Conservation (phyloP, 2,888 invertebrate species). For the Tyria jacobaeae region DNA sequence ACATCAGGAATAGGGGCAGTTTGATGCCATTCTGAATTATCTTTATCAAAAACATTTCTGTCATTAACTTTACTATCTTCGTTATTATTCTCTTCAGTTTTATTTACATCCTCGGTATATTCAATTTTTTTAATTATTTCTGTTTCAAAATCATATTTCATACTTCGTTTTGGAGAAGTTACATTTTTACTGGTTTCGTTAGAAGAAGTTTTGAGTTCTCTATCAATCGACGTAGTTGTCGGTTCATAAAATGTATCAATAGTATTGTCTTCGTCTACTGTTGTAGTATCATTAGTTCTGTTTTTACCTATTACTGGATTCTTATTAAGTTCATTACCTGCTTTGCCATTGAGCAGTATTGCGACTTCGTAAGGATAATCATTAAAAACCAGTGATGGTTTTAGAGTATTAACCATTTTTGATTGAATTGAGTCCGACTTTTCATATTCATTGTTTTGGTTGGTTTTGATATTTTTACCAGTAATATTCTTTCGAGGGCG, state of each 20-base stretch:
- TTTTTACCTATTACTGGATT: neutral
- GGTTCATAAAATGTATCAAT: neutral
- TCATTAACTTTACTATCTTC: constrained; percentile 25
- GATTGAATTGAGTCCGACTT: constrained; percentile 47
- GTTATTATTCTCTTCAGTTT: constrained; percentile 40
- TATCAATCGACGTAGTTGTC: neutral
- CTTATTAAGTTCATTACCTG: constrained; percentile 14
- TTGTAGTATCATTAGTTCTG: constrained; percentile 25
- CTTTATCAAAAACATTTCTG: constrained; percentile 62
- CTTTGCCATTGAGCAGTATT: constrained; percentile 57
- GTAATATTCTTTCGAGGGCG: constrained; percentile 55
- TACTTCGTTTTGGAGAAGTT: constrained; percentile 61
- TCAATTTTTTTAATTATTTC: constrained; percentile 59
- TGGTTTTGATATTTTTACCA: constrained; percentile 41
- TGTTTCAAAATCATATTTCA: constrained; percentile 60
- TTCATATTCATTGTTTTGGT: constrained; percentile 32
- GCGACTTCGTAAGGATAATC: constrained; percentile 73
- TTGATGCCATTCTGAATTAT: constrained; percentile 65
- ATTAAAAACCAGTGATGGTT: constrained; percentile 61
- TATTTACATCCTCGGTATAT: constrained; percentile 56
- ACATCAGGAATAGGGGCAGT: constrained; percentile 54
- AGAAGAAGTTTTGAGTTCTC: constrained; percentile 24
- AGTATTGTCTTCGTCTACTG: constrained; percentile 6
- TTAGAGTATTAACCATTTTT: constrained; percentile 57
- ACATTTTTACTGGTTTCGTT: constrained; percentile 6